Evolutionary conservation across 1,140 invertebrate species (phyloP), one percentile per base, ranked within the genome.

Genomic region (Trichogramma pretiosum): DNA sequence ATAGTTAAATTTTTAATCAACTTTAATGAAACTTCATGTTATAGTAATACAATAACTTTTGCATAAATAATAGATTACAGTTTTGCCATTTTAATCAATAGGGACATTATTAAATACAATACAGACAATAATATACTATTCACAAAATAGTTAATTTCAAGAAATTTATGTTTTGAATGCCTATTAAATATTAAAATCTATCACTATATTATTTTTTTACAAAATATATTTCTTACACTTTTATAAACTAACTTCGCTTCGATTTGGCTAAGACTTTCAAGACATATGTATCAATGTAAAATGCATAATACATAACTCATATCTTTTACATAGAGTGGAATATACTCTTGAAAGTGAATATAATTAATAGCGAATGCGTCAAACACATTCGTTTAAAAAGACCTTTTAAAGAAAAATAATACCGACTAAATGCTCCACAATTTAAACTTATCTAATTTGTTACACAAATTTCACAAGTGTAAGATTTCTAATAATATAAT

Each of bases 21-120:
- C 52, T 62, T 62, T 62, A 59, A 59, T 61, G 46, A 54, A 56
- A 52, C 38, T 59, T 52, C 56, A 53, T 56, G 51, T 56, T 56
- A 56, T 51, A 40, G 39, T 50, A 45, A 45, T 50, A 50, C 26
- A 39, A 50, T 50, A 61, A 61, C 53, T 37, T 47, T 45, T 46
- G 41, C 44, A 55, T 60, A 58, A 60, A 63, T n/a, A n/a, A n/a
- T 60, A 62, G 48, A 56, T 54, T 58, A 58, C 48, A 55, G 28
- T 48, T 39, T 51, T 47, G 46, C 50, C 23, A 36, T 53, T 44
- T 53, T 58, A 55, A 50, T 46, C 32, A 19, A 33, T 50, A 50
- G 37, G 24, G 44, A 45, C 45, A 50, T 40, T 46, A 57, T 62
- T 60, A 60, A 62, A 59, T 61, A 62, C 57, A 61, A 32, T 57